Percentiles rank a stretch among this genome's conserved stretches.
These are phyloP conservation scores for Hormaphis cornu DNA, from an alignment of 1,140 invertebrate genomes.

Conservation along the genomic window DNA sequence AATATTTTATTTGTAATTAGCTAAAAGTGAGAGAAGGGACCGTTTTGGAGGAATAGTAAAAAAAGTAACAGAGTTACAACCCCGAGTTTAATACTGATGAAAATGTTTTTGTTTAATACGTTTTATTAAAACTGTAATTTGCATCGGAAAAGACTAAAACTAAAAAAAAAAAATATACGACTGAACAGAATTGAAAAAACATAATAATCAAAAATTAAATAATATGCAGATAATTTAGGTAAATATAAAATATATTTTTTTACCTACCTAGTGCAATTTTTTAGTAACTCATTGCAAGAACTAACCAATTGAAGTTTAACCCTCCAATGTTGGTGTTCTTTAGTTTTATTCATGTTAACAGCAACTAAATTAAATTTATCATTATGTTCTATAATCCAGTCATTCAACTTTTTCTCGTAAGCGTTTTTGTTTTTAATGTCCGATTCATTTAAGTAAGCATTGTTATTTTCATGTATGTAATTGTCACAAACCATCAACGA, in stretches of 20 bases:
- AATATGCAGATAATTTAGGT: too few species aligned
- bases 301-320: constrained; percentile 16
- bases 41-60: too few species aligned
- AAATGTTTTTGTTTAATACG: too few species aligned
- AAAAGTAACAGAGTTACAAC: too few species aligned
- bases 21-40: too few species aligned
- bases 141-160: too few species aligned
- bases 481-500: constrained; percentile 22
- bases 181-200: neutral
- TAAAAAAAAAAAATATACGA: neutral
- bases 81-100: too few species aligned
- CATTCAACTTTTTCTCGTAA: neutral
- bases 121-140: too few species aligned
- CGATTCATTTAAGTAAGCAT: neutral
- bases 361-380: neutral
- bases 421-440: neutral
- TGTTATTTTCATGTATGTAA: neutral
- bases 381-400: constrained; percentile 16
- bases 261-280: constrained; percentile 22
- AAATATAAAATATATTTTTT: neutral
- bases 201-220: too few species aligned
- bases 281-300: constrained; percentile 17
- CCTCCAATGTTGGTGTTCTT: constrained; percentile 30
- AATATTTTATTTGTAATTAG: too few species aligned
- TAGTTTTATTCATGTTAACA: constrained; percentile 2